Evolutionary conservation across 2,888 invertebrate genomes (phyloP).

Genomic region (Coleophora deauratella): DNA sequence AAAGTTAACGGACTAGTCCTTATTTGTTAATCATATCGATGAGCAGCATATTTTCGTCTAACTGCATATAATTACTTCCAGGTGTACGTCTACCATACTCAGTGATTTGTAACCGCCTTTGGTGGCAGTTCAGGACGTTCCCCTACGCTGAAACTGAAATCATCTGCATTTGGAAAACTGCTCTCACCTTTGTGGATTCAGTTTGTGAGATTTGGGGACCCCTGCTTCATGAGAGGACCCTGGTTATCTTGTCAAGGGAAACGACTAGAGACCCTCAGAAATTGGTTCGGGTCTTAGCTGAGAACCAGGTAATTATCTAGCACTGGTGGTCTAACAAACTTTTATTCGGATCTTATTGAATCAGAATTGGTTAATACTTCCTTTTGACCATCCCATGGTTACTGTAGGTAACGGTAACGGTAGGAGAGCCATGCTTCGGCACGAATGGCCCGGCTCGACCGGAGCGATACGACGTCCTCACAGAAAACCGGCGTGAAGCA

Average conservation of each 20-base stretch:
- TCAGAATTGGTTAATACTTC: no score
- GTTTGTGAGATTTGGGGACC: conserved; percentile 92
- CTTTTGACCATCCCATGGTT: no score
- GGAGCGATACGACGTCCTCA: no score
- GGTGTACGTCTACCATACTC: conserved; percentile 87
- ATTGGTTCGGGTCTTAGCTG: conserved; percentile 79
- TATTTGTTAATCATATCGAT: no score
- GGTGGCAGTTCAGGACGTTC: conserved; percentile 90
- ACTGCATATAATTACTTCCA: conserved; percentile 27
- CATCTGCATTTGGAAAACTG: conserved; percentile 90
- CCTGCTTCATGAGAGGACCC: conserved; percentile 78
- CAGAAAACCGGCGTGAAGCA: no score
- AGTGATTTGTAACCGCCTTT: conserved; percentile 85
- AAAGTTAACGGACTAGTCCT: no score
- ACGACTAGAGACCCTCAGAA: conserved; percentile 86
- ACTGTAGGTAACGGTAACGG: no score
- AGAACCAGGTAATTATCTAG: conserved; percentile 73
- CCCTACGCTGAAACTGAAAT: conserved; percentile 81
- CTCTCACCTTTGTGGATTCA: conserved; percentile 93
- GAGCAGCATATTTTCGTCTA: no score
- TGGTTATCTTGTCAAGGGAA: conserved; percentile 82
- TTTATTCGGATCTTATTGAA: no score
- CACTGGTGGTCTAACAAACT: no score
- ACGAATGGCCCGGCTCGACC: no score
- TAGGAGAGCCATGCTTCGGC: no score